Evolutionary conservation across 2,797 vertebrate species (phyloP), one percentile per base, ranked within the genome.

Genomic region (Antrozous pallidus): DNA sequence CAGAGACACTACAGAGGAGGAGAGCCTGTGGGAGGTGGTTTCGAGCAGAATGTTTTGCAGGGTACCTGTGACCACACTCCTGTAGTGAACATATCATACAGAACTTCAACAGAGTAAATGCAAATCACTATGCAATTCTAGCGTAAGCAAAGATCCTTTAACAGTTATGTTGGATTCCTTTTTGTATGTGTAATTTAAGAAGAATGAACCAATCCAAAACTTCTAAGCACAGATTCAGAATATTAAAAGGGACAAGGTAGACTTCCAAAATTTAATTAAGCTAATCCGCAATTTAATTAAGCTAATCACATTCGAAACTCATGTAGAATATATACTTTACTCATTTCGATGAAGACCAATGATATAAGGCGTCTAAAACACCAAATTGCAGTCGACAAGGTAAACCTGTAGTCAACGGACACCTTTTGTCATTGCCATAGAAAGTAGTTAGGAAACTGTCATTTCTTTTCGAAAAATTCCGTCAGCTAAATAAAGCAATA

Each of bases 401-500:
- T 74, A 83, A 93, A 94, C 70, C 8, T 20, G 63, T 5, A 75
- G 69, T 14, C 51, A 85, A 22, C 61, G 78, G 33, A 74, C 63
- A 38, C 22, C 78, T 92, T 92, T 80, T 88, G 51, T 75, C 17
- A 3, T 93, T 96, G 94, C 70, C 61, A 80, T 73, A 89, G 74
- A 42, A 94, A 96, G 38, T 63, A 90, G 70, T 28, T 83, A 78
- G 80, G 75, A 94, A 94, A 61, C 54, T 87, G 71, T 73, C 1
- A 1, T 42, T 87, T 83, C 71, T 81, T 85, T 84, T 87, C 26
- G 54, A 91, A 91, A 92, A 94, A 93, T 73, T 42, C 80, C 93
- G 71, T 65, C 95, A 90, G 74, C 80, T 89, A 94, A 88, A 71
- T 74, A 94, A 94, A 84, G 40, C n/a, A 79, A 80, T 38, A 92